Conservation (phyloP, 2,888 invertebrate genomes). For the Schizaphis graminum region DNA sequence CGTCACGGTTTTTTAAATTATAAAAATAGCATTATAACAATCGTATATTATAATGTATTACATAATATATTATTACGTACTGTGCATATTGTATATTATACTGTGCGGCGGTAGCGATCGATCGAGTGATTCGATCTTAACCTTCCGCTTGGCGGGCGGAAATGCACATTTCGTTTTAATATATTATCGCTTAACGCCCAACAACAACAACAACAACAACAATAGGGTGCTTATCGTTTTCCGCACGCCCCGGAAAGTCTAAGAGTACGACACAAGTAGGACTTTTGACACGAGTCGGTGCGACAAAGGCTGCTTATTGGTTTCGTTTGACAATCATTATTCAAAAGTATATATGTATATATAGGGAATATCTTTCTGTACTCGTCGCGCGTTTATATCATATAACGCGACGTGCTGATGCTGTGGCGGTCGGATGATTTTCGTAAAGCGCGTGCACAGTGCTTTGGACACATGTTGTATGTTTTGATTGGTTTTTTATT, state of each 20-base stretch:
- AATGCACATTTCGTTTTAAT: not conserved
- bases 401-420: too few species aligned
- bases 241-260: not conserved
- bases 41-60: not conserved
- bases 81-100: not conserved
- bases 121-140: not conserved
- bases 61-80: not conserved
- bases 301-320: not conserved
- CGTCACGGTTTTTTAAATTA: not conserved
- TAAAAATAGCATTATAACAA: not conserved
- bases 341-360: not conserved
- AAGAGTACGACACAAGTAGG: not conserved
- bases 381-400: too few species aligned
- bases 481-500: too few species aligned
- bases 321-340: not conserved
- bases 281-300: not conserved
- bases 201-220: not conserved
- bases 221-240: not conserved
- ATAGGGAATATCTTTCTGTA: too few species aligned
- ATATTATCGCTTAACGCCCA: not conserved
- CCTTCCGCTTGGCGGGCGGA: not conserved
- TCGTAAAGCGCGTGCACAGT: too few species aligned
- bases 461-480: too few species aligned
- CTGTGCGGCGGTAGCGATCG: not conserved
- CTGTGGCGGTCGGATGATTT: too few species aligned